These are phyloP conservation scores for Lacanobia oleracea DNA, from an alignment of 2,888 invertebrate genomes.

Conservation along the genomic window DNA sequence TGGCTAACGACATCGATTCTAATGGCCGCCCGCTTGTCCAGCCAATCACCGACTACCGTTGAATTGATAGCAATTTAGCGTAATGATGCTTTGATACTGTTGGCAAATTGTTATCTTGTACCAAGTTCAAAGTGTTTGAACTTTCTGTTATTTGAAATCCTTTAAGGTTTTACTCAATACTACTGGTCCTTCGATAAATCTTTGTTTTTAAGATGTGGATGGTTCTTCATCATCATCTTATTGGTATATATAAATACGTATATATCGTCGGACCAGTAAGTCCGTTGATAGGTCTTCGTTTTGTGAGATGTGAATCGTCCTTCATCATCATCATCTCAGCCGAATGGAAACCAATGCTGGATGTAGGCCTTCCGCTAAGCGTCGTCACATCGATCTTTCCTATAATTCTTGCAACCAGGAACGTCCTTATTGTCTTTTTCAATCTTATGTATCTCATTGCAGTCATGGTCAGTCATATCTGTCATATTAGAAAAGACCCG, in stretches of 20 bases:
- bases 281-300: neutral
- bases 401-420: neutral
- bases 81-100: constrained; percentile 62
- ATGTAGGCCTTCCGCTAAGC: no score
- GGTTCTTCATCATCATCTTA: neutral
- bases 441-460: neutral
- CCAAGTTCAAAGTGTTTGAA: constrained; percentile 46
- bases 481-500: neutral
- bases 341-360: neutral
- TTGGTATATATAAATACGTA: no score
- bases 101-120: constrained; percentile 54
- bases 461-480: no score
- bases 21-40: constrained; percentile 33
- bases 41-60: constrained; percentile 62
- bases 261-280: no score
- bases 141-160: constrained; percentile 17
- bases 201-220: neutral
- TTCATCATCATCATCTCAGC: neutral
- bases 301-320: neutral
- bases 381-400: neutral
- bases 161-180: neutral
- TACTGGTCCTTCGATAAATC: neutral
- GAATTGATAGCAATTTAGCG: constrained; percentile 71
- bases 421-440: neutral
- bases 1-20: constrained; percentile 59